Evolutionary conservation across 2,888 invertebrate genomes (phyloP).

Genomic region (Drosophila stalkeri): DNA sequence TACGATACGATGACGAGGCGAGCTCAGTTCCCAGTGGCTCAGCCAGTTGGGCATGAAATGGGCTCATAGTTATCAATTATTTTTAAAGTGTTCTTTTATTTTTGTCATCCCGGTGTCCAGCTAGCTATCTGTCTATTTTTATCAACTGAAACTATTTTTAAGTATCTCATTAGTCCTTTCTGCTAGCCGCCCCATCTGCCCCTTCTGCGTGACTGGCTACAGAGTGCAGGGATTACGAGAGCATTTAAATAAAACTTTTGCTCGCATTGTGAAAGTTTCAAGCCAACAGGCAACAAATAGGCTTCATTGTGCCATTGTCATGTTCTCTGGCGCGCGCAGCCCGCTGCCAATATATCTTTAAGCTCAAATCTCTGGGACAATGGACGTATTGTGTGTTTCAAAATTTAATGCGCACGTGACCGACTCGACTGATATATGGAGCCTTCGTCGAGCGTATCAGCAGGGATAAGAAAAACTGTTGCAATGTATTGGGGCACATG

Average conservation of each 20-base stretch:
- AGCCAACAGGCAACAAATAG: conserved; percentile 54
- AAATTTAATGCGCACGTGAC: conserved; percentile 71
- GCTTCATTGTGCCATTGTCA: conserved; percentile 70
- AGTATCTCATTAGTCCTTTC: conserved; percentile 28
- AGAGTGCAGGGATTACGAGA: conserved; percentile 15
- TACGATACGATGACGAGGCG: conserved; percentile 44
- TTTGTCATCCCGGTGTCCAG: conserved; percentile 34
- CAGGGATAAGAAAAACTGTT: conserved; percentile 32
- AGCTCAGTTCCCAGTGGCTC: conserved; percentile 35
- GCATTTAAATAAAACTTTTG: conserved; percentile 64
- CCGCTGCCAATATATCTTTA: conserved; percentile 50
- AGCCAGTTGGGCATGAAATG: conserved; percentile 50
- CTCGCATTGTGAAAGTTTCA: conserved; percentile 45
- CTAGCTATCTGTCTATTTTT: conserved; percentile 44
- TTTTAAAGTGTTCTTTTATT: conserved; percentile 30
- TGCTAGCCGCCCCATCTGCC: not conserved
- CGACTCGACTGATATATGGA: conserved; percentile 47
- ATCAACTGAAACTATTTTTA: conserved; percentile 43
- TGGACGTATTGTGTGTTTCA: conserved; percentile 62
- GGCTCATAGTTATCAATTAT: conserved; percentile 65
- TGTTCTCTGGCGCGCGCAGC: conserved; percentile 27
- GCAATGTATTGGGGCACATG: conserved; percentile 43
- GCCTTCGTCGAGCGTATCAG: conserved; percentile 16
- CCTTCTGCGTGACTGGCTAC: conserved; percentile 27
- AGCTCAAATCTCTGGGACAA: conserved; percentile 70